phyloP scores from a whole-genome alignment of 2,797 vertebrate species.

The Hippoglossus hippoglossus region DNA sequence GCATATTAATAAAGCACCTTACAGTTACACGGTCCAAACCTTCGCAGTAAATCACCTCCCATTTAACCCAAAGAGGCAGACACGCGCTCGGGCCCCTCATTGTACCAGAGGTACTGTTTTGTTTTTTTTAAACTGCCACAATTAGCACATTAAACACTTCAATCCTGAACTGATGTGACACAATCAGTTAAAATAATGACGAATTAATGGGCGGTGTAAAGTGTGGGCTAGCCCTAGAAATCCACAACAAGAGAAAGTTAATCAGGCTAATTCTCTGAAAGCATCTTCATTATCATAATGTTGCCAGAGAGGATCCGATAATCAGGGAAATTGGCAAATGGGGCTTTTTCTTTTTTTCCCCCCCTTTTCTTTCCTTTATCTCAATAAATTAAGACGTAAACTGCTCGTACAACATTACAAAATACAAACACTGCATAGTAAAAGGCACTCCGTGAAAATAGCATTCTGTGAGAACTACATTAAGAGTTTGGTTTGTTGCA shows the following conservation, averaged over 20 bases:
- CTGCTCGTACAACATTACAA: slow-evolving; percentile 11
- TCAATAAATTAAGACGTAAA: slow-evolving; percentile 13
- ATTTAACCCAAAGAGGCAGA: slow-evolving; percentile 48
- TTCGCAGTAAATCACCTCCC: slow-evolving; percentile 63
- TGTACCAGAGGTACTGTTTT: slow-evolving; percentile 58
- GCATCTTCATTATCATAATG: slow-evolving; percentile 75
- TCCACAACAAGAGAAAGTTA: slow-evolving; percentile 85
- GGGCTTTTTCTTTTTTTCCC: not conserved
- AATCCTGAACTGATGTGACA: slow-evolving; percentile 79
- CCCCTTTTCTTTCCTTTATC: not conserved
- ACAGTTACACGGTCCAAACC: slow-evolving; percentile 60
- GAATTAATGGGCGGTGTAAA: slow-evolving; percentile 87
- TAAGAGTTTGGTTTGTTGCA: slow-evolving; percentile 5
- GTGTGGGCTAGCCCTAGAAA: slow-evolving; percentile 85
- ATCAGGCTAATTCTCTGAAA: slow-evolving; percentile 84
- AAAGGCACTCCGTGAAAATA: slow-evolving; percentile 49
- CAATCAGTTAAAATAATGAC: slow-evolving; percentile 84
- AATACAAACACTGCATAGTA: slow-evolving; percentile 31
- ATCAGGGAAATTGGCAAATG: slow-evolving; percentile 26
- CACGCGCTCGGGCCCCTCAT: slow-evolving; percentile 47
- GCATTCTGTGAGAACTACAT: slow-evolving; percentile 8
- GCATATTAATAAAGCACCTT: slow-evolving; percentile 77
- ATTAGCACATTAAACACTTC: slow-evolving; percentile 87
- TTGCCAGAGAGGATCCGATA: slow-evolving; percentile 34
- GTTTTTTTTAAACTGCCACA: slow-evolving; percentile 79